Evolutionary conservation across 2,797 vertebrate species (phyloP).

Genomic region (Alca torda): DNA sequence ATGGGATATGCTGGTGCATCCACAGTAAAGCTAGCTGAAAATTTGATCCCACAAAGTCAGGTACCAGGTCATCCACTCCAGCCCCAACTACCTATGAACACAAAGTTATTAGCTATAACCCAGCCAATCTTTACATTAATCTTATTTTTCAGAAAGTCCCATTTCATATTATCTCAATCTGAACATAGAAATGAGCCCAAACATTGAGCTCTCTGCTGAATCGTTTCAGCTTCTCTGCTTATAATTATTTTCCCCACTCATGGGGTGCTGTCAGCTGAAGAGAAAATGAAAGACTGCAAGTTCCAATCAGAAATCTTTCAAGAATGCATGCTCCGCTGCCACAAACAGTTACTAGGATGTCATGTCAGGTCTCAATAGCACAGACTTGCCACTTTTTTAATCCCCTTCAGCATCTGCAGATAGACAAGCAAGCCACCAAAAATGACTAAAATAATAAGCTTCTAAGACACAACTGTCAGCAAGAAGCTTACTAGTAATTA

Average conservation of each 20-base stretch:
- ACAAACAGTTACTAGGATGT: not conserved
- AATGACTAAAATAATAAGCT: constrained; percentile 17
- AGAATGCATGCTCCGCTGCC: not conserved
- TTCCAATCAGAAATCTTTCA: constrained; percentile 1
- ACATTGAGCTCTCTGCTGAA: not conserved
- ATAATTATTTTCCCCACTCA: constrained; percentile 7
- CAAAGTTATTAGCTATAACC: not conserved
- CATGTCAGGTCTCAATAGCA: not conserved
- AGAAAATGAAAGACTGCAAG: constrained; percentile 39
- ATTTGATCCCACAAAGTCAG: not conserved
- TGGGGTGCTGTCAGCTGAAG: constrained; percentile 30
- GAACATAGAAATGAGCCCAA: not conserved
- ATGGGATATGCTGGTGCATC: not conserved
- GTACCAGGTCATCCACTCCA: not conserved
- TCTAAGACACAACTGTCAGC: not conserved
- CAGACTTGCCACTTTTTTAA: not conserved
- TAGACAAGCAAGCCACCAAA: not conserved
- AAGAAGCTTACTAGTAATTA: constrained; percentile 19
- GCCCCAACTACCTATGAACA: not conserved
- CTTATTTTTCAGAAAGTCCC: not conserved
- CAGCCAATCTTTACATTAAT: not conserved
- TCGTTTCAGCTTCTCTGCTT: constrained; percentile 18
- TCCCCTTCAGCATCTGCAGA: not conserved
- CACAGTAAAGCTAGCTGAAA: not conserved
- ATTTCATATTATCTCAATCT: not conserved